Conservation (phyloP, 2,113 vertebrate genomes). For the Gallinago media region DNA sequence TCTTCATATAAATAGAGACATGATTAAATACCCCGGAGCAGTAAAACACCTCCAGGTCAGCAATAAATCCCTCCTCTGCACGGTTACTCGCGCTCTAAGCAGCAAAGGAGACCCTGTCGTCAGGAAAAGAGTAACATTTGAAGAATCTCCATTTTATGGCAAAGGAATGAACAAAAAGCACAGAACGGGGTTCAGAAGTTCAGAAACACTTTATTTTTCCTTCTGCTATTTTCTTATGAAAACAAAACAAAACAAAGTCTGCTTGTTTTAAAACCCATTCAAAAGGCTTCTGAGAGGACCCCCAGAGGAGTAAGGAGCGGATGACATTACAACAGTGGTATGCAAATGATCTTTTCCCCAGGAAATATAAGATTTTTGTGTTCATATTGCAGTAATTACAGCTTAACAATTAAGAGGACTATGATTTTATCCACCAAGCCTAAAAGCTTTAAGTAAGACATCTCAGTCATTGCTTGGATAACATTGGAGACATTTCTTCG, state of each 20-base stretch:
- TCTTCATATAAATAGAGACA: background rate
- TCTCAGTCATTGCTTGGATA: slow-evolving; percentile 32
- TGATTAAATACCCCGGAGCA: background rate
- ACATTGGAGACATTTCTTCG: slow-evolving; percentile 45
- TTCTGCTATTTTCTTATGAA: slow-evolving; percentile 68
- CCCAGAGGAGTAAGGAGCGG: slow-evolving; percentile 38
- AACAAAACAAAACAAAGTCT: slow-evolving; percentile 65
- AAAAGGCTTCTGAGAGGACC: slow-evolving; percentile 59
- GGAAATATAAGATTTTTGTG: slow-evolving; percentile 45
- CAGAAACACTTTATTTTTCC: slow-evolving; percentile 67
- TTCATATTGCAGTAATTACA: slow-evolving; percentile 57
- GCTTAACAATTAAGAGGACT: slow-evolving; percentile 55
- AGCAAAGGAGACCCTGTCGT: background rate
- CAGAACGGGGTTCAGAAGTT: slow-evolving; percentile 59
- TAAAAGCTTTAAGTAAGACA: slow-evolving; percentile 52
- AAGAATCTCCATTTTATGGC: background rate
- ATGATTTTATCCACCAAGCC: slow-evolving; percentile 32
- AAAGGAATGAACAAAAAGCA: slow-evolving; percentile 43
- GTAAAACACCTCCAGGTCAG: background rate
- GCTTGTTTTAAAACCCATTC: slow-evolving; percentile 64
- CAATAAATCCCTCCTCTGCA: background rate
- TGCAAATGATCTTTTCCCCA: slow-evolving; percentile 58
- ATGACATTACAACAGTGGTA: slow-evolving; percentile 51
- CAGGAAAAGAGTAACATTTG: background rate
- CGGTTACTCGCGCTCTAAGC: background rate